Evolutionary conservation across 2,797 vertebrate species (phyloP).

Genomic region (Taenioides sp.): DNA sequence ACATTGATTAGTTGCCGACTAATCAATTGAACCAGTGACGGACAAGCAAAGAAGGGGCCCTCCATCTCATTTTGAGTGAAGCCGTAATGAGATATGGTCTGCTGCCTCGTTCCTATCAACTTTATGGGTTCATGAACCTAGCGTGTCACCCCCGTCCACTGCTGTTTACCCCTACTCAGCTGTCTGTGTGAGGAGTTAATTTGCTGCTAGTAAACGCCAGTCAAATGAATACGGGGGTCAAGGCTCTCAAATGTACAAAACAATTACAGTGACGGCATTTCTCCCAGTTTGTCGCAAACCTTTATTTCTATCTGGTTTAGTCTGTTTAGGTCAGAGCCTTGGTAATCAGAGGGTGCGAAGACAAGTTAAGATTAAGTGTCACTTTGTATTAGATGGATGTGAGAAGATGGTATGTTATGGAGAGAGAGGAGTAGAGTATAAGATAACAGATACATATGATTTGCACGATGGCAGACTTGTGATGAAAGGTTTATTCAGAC

Average conservation of each 20-base stretch:
- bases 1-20: constrained; percentile 78
- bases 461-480: not conserved
- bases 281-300: constrained; percentile 17
- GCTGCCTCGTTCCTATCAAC: constrained; percentile 45
- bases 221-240: constrained; percentile 64
- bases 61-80: constrained; percentile 63
- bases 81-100: constrained; percentile 73
- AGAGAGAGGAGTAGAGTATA: constrained; percentile 5
- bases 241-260: constrained; percentile 52
- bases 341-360: constrained; percentile 50
- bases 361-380: constrained; percentile 54
- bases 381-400: constrained; percentile 45
- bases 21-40: constrained; percentile 74
- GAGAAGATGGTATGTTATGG: constrained; percentile 21
- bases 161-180: constrained; percentile 41
- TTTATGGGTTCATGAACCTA: constrained; percentile 68
- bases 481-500: not conserved
- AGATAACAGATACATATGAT: not conserved
- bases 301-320: constrained; percentile 27
- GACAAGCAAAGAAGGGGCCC: constrained; percentile 58
- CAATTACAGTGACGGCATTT: constrained; percentile 49
- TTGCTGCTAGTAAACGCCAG: constrained; percentile 59
- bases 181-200: constrained; percentile 59
- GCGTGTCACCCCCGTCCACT: not conserved
- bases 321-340: constrained; percentile 22